Conservation (phyloP, 2,113 vertebrate species). For the Tyto alba region DNA sequence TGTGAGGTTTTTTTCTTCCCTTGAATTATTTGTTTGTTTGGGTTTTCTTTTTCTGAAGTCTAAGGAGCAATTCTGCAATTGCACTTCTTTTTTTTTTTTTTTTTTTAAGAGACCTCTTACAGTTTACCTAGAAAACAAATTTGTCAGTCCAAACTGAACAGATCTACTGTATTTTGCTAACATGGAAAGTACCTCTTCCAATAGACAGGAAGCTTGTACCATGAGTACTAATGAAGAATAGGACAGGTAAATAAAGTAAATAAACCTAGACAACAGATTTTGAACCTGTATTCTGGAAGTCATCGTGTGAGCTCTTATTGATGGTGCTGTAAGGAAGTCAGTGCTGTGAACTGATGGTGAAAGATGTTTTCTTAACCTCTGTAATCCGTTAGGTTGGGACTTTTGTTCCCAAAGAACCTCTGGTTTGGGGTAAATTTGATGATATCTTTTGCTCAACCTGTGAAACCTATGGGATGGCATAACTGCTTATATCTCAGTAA, state of each 20-base stretch:
- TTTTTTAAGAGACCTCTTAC: not conserved
- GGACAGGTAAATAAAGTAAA: not conserved
- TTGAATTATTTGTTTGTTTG: not conserved
- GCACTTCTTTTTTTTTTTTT: not conserved
- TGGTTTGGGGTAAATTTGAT: not conserved
- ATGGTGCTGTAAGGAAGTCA: not conserved
- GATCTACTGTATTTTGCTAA: not conserved
- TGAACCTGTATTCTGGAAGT: not conserved
- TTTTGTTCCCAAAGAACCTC: not conserved
- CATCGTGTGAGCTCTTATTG: not conserved
- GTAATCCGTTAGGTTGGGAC: not conserved
- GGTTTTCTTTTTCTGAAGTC: not conserved
- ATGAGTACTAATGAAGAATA: not conserved
- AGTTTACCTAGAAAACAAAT: not conserved
- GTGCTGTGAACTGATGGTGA: not conserved
- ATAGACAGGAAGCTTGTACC: not conserved
- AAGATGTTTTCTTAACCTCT: not conserved
- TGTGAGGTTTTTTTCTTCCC: not conserved
- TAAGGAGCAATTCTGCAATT: not conserved
- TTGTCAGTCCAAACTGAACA: not conserved
- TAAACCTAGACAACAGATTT: not conserved
- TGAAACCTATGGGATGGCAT: not conserved
- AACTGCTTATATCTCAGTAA: not conserved
- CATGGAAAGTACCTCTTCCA: not conserved
- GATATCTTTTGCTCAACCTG: not conserved